phyloP scores from a whole-genome alignment of 1,140 invertebrate species.

The Sitodiplosis mosellana region DNA sequence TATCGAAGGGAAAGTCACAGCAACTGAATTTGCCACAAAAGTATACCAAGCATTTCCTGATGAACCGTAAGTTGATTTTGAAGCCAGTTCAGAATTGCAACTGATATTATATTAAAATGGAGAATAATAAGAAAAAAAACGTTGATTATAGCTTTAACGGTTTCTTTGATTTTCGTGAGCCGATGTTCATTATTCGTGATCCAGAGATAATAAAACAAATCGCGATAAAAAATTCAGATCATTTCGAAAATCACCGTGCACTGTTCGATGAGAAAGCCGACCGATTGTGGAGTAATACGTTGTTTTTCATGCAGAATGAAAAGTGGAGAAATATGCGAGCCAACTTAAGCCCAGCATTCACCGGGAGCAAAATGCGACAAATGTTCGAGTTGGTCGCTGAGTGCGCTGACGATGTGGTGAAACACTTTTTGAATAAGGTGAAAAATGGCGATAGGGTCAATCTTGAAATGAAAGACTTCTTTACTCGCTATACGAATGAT shows the following conservation, averaged over 20 bases:
- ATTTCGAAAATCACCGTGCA: constrained; percentile 12
- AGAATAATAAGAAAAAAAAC: no score
- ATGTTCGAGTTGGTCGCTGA: constrained; percentile 3
- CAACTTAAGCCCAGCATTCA: constrained; percentile 30
- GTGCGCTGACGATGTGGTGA: background rate
- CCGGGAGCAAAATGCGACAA: constrained; percentile 3
- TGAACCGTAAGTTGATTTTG: background rate
- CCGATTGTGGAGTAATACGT: constrained; percentile 22
- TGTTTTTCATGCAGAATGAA: constrained; percentile 28
- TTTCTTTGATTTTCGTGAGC: constrained; percentile 16
- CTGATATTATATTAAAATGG: no score
- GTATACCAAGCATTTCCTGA: background rate
- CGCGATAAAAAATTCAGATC: constrained; percentile 26
- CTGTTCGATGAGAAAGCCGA: constrained; percentile 13
- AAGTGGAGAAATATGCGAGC: constrained; percentile 29
- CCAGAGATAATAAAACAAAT: constrained; percentile 23
- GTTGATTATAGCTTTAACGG: constrained; percentile 18
- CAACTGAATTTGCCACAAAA: background rate
- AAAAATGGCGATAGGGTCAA: background rate
- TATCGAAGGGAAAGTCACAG: background rate
- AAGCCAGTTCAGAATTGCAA: no score
- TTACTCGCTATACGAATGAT: constrained; percentile 25
- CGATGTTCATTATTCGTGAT: constrained; percentile 17
- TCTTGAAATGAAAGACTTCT: constrained; percentile 20
- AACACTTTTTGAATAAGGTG: background rate